Conservation (phyloP, 2,113 vertebrate species). For the Camelus dromedarius region DNA sequence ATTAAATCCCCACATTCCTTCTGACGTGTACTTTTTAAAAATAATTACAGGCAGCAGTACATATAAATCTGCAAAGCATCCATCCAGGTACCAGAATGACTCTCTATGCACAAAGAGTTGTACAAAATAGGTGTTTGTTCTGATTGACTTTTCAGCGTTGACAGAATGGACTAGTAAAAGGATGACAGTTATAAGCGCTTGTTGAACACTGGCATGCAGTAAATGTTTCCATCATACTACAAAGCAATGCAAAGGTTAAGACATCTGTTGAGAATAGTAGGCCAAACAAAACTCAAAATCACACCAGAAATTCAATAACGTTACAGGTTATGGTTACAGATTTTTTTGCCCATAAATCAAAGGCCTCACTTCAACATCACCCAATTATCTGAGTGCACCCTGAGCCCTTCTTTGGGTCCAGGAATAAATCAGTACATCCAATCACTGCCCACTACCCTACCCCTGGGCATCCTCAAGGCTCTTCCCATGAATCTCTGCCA, state of each 20-base stretch:
- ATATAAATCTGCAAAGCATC: neutral
- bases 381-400: neutral
- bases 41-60: neutral
- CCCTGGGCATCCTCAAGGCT: neutral
- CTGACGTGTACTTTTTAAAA: neutral
- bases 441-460: no score
- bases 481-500: neutral
- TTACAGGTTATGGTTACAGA: neutral
- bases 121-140: constrained; percentile 15
- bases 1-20: neutral
- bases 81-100: neutral
- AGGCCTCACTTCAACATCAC: neutral
- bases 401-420: neutral
- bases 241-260: neutral
- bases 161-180: constrained; percentile 1
- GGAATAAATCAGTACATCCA: neutral
- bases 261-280: neutral
- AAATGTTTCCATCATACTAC: neutral
- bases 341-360: neutral
- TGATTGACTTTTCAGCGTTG: constrained; percentile 6
- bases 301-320: neutral
- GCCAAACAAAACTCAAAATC: neutral
- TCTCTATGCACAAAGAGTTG: neutral
- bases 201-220: neutral
- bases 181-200: neutral